phyloP scores from a whole-genome alignment of 2,888 invertebrate species.

The Chironomus riparius region DNA sequence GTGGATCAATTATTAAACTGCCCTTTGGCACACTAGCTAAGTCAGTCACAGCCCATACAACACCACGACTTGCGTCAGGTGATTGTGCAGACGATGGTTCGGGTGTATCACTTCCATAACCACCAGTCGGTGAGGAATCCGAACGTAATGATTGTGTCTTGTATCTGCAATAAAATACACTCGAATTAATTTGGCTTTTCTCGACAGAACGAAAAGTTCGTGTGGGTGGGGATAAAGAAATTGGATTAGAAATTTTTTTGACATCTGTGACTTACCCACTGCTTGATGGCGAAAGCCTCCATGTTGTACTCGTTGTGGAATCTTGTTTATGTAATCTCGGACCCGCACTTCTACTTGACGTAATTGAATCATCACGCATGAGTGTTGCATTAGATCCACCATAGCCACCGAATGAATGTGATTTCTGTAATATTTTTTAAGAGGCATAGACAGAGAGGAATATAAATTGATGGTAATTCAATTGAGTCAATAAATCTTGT shows the following conservation, averaged over 20 bases:
- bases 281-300: conserved; percentile 43
- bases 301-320: conserved; percentile 38
- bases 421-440: conserved; percentile 44
- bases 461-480: not conserved
- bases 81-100: conserved; percentile 37
- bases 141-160: conserved; percentile 46
- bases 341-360: conserved; percentile 54
- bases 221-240: too few species aligned
- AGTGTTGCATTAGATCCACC: conserved; percentile 42
- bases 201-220: too few species aligned
- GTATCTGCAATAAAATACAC: conserved; percentile 13
- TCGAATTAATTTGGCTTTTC: too few species aligned
- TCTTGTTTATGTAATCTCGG: conserved; percentile 61
- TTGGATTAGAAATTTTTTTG: not conserved
- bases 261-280: conserved; percentile 37
- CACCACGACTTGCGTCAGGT: conserved; percentile 37
- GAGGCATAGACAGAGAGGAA: too few species aligned
- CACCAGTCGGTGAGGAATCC: conserved; percentile 67
- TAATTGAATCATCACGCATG: conserved; percentile 54
- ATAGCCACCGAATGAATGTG: conserved; percentile 84
- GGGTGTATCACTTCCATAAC: conserved; percentile 44
- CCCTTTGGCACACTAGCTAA: conserved; percentile 77
- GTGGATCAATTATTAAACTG: conserved; percentile 79
- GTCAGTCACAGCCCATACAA: conserved; percentile 83
- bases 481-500: not conserved